A percentile compares a stretch with the other conserved stretches of the same genome.
phyloP scores from a whole-genome alignment of 2,113 vertebrate species.

The Narcine bancroftii region DNA sequence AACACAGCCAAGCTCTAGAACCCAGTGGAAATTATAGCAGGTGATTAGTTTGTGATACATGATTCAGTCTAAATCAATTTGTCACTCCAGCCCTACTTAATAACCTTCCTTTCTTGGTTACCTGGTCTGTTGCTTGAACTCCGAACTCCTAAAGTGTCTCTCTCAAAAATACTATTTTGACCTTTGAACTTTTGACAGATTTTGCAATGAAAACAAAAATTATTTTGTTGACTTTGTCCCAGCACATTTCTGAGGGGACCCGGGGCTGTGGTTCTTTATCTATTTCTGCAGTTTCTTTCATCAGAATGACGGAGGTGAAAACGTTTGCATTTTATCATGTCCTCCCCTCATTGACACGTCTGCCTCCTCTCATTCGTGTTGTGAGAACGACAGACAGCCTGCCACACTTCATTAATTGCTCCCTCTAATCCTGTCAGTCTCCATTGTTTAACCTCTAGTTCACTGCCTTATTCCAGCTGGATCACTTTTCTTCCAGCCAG shows the following conservation, averaged over 20 bases:
- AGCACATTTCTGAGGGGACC: neutral
- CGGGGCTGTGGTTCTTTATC: neutral
- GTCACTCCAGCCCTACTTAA: neutral
- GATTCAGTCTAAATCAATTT: neutral
- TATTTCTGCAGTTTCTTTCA: neutral
- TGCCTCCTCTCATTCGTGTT: neutral
- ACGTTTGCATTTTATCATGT: conserved; percentile 14
- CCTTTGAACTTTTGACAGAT: neutral
- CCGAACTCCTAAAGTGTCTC: neutral
- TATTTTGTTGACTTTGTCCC: neutral
- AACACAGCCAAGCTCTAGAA: neutral
- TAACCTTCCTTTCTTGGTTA: neutral
- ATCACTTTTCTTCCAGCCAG: neutral
- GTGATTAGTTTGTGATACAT: neutral
- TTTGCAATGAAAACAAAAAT: neutral
- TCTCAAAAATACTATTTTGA: neutral
- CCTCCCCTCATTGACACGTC: neutral
- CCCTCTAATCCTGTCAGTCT: neutral
- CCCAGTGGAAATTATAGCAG: neutral
- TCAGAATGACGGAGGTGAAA: neutral
- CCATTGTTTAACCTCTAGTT: neutral
- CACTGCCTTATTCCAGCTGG: neutral
- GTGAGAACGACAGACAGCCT: neutral
- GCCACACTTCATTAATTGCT: conserved; percentile 17
- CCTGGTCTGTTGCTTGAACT: neutral